Evolutionary conservation across 2,888 invertebrate genomes (phyloP), one percentile per base, ranked within the genome.

Genomic region (Pilophorus perplexus): DNA sequence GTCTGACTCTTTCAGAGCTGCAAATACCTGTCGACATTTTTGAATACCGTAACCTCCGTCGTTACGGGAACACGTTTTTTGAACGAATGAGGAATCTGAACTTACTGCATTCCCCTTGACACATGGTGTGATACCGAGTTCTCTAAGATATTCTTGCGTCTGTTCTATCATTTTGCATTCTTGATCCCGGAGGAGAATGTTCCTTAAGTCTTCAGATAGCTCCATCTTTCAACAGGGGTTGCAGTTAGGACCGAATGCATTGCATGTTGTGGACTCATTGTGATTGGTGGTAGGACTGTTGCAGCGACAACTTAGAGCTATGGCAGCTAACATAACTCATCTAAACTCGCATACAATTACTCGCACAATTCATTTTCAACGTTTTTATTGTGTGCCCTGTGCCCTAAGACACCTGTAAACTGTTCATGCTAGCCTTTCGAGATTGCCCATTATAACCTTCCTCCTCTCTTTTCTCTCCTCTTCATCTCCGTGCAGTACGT

Each of bases 71-170:
- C n/a, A n/a, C n/a, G n/a, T n/a, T n/a, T n/a, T n/a, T n/a, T n/a
- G n/a, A n/a, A n/a, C n/a, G n/a, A n/a, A n/a, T n/a, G n/a, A n/a
- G n/a, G n/a, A n/a, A n/a, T n/a, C n/a, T n/a, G n/a, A n/a, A 52
- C 55, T 55, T 38, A 55, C 55, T 18, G 20, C n/a, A 3, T 8
- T 55, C n/a, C 66, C 44, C 14, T 54, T 42, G 10, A 69, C 25
- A 2, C 38, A 33, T n/a, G 69, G 69, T 12, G 46, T 64, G 12
- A 69, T 37, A n/a, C 69, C 69, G 2, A 69, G 37, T 8, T 69
- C 64, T 22, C 48, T 18, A 5, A 69, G 46, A 48, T 60, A 69
- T 8, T 37, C 18, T 42, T 67, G 67, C 3, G 65, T 52, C 20
- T 55, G 28, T 25, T 54, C 60, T 27, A 48, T 65, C 50, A 54